Evolutionary conservation across 2,888 invertebrate species (phyloP), one percentile per base, ranked within the genome.

Genomic region (Malthinus seriepunctatus): DNA sequence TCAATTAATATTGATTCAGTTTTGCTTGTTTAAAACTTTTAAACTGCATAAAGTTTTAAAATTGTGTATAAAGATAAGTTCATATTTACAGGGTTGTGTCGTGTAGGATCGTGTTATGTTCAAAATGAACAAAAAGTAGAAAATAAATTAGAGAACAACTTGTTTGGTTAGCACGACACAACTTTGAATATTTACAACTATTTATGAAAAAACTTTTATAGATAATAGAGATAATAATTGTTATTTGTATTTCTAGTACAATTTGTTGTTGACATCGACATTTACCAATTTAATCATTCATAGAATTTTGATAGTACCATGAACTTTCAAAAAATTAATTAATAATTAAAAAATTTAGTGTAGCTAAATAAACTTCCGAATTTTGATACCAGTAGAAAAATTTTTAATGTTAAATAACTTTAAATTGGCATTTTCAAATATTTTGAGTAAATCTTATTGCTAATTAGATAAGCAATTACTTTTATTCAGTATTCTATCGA

Each of bases 311-410:
- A 42, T 42, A 42, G 39, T 42, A 42, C 14, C 15, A n/a, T 23
- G 39, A 42, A 44, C 11, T 49, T 35, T 15, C 35, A 10, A 37
- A 49, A 23, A 51, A 50, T 15, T 33, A 44, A 15, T 52, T 52
- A 23, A 14, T 49, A 49, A 37, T 46, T 49, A 49, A 37, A 44
- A 44, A 31, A 45, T 51, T 45, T 32, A 12, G 35, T 35, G 35
- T 51, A 44, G 44, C 35, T 52, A 52, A 32, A 45, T 11, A 23
- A 34, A 33, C 37, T 45, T 45, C 7, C 33, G 14, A 51, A 51
- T 56, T 56, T 56, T 56, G 56, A 56, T 56, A 56, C 51, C 23
- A 32, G 46, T 51, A 56, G 48, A 32, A 39, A 32, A 55, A 32
- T 23, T 23, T 23, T 47, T 32, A 32, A 44, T 42, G 39, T 37